Evolutionary conservation across 37 sponge, comb jelly and placozoan genomes (phyloP).

Genomic region (Axinella damicornis): DNA sequence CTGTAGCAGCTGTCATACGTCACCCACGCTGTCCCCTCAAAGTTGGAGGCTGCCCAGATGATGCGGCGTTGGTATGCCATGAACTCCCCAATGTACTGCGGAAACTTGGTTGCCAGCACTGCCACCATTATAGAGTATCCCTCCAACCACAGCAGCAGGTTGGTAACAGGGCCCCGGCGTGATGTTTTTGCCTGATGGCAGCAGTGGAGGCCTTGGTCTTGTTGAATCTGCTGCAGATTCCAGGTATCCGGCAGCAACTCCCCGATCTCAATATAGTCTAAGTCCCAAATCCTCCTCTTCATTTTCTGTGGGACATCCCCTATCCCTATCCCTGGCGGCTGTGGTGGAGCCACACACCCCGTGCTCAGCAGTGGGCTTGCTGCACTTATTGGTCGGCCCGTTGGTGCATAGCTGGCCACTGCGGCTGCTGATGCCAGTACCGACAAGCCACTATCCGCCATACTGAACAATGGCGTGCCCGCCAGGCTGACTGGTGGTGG

Average conservation of each 20-base stretch:
- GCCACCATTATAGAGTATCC: not conserved
- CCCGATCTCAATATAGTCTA: not conserved
- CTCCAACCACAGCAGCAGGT: conserved; percentile 4
- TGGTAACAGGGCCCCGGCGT: not conserved
- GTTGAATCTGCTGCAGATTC: not conserved
- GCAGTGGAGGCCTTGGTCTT: not conserved
- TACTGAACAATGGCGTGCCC: no score
- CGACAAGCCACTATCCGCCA: no score
- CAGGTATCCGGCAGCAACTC: not conserved
- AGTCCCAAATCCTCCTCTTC: not conserved
- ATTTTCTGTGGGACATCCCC: no score
- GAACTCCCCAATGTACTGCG: not conserved
- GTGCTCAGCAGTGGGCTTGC: no score
- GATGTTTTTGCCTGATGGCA: not conserved
- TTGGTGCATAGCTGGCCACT: no score
- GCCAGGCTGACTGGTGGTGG: no score
- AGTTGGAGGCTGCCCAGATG: not conserved
- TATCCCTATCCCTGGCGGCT: no score
- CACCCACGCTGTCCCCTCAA: not conserved
- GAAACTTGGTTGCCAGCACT: not conserved
- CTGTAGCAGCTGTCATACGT: not conserved
- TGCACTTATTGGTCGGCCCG: no score
- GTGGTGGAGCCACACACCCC: no score
- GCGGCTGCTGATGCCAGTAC: no score
- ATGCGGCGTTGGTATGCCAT: not conserved